Conservation (phyloP, 2,888 invertebrate species). For the Oxycera nigricornis region DNA sequence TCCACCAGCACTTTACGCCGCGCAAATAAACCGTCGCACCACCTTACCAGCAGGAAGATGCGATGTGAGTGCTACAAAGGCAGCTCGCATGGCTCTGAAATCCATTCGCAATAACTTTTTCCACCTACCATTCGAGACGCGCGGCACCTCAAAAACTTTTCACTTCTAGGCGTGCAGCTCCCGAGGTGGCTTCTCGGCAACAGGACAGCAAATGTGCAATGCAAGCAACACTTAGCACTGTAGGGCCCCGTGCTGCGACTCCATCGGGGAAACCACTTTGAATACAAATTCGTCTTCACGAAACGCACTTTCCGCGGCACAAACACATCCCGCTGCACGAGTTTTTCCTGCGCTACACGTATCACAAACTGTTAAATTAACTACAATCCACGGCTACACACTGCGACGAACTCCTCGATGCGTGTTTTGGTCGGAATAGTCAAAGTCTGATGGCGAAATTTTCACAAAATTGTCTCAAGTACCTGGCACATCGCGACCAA, state of each 20-base stretch:
- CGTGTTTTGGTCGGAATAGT: neutral
- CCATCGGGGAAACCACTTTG: conserved; percentile 31
- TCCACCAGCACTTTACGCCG: neutral
- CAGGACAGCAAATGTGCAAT: neutral
- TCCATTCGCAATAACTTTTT: neutral
- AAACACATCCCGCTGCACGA: conserved; percentile 22
- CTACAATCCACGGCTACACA: neutral
- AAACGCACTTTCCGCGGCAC: conserved; percentile 35
- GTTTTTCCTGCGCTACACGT: neutral
- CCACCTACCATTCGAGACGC: conserved; percentile 32
- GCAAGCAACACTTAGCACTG: conserved; percentile 16
- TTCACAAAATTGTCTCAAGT: conserved; percentile 25
- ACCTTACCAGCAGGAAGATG: neutral
- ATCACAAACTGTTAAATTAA: neutral
- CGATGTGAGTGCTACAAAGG: neutral
- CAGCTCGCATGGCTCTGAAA: conserved; percentile 1
- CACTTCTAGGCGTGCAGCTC: too few relatives aligned
- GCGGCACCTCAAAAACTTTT: too few relatives aligned
- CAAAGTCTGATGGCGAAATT: conserved; percentile 22
- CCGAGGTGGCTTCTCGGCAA: neutral
- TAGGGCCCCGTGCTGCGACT: conserved; percentile 27
- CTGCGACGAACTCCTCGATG: neutral
- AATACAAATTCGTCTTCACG: conserved; percentile 10
- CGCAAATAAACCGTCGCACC: neutral
- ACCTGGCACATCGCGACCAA: conserved; percentile 14